A percentile compares a stretch with the other conserved stretches of the same genome.
Conservation (phyloP, 2,888 invertebrate genomes). For the Schizotus pectinicornis region DNA sequence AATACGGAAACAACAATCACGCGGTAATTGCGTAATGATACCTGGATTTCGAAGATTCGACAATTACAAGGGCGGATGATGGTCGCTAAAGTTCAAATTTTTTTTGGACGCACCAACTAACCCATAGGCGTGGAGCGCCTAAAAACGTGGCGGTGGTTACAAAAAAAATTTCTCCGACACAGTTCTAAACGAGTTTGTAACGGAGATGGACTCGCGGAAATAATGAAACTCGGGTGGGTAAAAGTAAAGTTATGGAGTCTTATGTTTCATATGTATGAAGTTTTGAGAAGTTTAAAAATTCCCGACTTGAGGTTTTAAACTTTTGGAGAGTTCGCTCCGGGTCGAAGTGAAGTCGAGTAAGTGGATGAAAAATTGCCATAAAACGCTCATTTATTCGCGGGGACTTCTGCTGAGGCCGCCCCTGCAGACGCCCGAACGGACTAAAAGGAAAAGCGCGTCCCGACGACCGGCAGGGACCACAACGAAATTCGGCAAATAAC, state of each 20-base stretch:
- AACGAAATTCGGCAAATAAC: too few species aligned
- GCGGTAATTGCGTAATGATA: too few species aligned
- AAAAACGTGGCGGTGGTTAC: neutral
- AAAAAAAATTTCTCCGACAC: slow-evolving; percentile 5
- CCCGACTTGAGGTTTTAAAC: slow-evolving; percentile 38
- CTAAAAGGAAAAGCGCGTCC: too few species aligned
- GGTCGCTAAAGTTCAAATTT: slow-evolving; percentile 2
- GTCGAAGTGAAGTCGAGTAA: slow-evolving; percentile 23
- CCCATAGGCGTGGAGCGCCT: neutral
- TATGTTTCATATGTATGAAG: slow-evolving; percentile 46
- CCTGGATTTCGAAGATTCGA: slow-evolving; percentile 5
- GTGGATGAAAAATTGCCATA: slow-evolving; percentile 32
- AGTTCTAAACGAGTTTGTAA: slow-evolving; percentile 20
- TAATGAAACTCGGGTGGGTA: slow-evolving; percentile 35
- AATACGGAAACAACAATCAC: slow-evolving; percentile 44
- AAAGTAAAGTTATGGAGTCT: slow-evolving; percentile 42
- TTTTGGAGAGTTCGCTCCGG: slow-evolving; percentile 30
- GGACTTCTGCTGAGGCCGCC: slow-evolving; percentile 17
- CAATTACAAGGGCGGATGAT: slow-evolving; percentile 1
- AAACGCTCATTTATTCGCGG: slow-evolving; percentile 19
- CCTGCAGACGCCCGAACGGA: too few species aligned
- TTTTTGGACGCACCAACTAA: slow-evolving; percentile 1
- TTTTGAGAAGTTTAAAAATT: slow-evolving; percentile 39
- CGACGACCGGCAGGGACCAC: too few species aligned
- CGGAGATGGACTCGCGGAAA: slow-evolving; percentile 27